phyloP scores from a whole-genome alignment of 2,113 vertebrate genomes.

The Spilogale gracilis region DNA sequence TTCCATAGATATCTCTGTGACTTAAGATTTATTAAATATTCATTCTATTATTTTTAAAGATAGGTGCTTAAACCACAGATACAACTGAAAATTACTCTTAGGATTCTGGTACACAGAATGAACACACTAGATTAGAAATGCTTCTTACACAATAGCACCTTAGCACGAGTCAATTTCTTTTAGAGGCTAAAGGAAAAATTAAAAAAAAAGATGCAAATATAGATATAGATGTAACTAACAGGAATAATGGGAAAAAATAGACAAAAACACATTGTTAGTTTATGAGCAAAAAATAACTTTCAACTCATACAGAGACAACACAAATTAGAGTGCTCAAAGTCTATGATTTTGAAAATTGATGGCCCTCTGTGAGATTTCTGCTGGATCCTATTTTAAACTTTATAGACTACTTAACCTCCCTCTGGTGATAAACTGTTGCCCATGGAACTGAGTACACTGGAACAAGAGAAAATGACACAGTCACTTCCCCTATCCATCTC shows the following conservation, averaged over 20 bases:
- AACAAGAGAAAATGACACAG: constrained; percentile 13
- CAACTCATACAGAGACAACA: background rate
- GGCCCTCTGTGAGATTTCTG: background rate
- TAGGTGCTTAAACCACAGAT: background rate
- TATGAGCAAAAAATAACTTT: background rate
- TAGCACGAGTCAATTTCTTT: constrained; percentile 9
- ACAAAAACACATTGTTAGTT: background rate
- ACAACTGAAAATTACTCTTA: background rate
- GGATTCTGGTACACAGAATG: background rate
- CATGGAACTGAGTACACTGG: background rate
- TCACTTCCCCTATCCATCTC: constrained; percentile 22
- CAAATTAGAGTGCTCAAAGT: background rate
- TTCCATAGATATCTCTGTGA: background rate
- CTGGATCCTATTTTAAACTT: constrained; percentile 19
- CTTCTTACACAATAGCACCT: background rate
- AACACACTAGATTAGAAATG: background rate
- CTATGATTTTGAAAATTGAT: constrained; percentile 36
- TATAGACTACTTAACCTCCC: background rate
- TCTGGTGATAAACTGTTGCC: background rate
- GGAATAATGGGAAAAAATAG: background rate
- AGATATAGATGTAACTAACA: background rate
- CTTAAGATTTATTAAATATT: background rate
- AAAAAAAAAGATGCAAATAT: background rate
- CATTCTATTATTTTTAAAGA: background rate
- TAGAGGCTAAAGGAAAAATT: background rate